A percentile compares a stretch with the other conserved stretches of the same genome.
Conservation (phyloP, 2,113 vertebrate species). For the Tichodroma muraria region DNA sequence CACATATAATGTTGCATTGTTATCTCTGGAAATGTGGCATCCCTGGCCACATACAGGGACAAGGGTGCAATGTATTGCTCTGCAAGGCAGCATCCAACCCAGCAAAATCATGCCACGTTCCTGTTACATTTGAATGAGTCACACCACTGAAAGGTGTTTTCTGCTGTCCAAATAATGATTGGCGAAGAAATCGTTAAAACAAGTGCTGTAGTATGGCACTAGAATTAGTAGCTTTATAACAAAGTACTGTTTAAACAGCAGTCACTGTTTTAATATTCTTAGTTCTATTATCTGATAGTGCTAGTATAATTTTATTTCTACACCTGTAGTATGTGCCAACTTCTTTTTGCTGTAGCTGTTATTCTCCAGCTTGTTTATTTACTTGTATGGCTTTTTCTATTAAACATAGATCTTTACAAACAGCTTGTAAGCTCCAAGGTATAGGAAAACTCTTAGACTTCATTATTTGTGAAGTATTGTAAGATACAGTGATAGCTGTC, state of each 20-base stretch:
- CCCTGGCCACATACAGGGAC: neutral
- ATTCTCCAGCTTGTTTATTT: neutral
- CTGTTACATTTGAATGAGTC: neutral
- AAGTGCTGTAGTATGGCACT: neutral
- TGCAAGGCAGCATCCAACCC: neutral
- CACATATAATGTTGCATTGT: fast-evolving
- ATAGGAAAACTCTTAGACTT: neutral
- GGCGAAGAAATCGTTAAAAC: neutral
- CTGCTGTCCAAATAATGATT: neutral
- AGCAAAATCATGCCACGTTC: neutral
- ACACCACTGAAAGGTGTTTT: neutral
- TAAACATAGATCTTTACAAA: neutral
- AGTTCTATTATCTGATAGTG: neutral
- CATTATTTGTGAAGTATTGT: neutral
- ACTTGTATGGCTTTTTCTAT: neutral
- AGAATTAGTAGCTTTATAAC: neutral
- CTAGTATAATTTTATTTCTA: neutral
- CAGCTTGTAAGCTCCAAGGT: neutral
- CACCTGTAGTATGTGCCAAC: neutral
- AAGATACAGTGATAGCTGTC: neutral
- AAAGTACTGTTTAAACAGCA: neutral
- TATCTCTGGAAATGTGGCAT: neutral
- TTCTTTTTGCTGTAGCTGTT: neutral
- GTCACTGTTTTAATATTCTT: neutral
- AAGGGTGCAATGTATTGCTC: neutral